Evolutionary conservation across 2,888 invertebrate genomes (phyloP), one percentile per base, ranked within the genome.

Genomic region (Creontiades dilutus): DNA sequence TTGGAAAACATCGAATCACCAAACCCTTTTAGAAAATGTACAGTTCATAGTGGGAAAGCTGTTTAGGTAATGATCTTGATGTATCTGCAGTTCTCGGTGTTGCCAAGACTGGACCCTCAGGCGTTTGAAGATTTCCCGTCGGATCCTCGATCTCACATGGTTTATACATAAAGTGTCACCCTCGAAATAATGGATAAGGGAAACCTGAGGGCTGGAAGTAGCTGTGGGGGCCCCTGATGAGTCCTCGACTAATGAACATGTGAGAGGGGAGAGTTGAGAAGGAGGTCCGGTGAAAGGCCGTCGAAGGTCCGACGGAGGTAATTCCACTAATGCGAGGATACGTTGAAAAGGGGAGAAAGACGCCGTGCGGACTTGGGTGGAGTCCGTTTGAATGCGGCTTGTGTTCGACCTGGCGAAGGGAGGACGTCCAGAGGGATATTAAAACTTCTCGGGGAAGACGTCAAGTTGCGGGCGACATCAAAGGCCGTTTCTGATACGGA

Each of bases 301-400:
- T 46, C 78, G 78, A 16, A 46, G n/a, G n/a, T 19, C 46, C 5
- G 5, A 28, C 27, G 19, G 28, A 37, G 47, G 78, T 78, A 78
- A 78, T 78, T 78, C 78, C 78, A 78, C 78, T 78, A 78, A 78
- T 78, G 78, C 78, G 47, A 37, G 37, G 37, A 37, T 37, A 47
- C 46, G 78, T 78, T 47, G 78, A 47, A 78, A 46, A 46, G 78
- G 78, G 78, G 68, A 78, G n/a, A 7, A 37, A 78, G 78, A 46
- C 37, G 37, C 16, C 2, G 7, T 37, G 7, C 19, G 78, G 78
- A 78, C 78, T 37, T 37, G 9, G 19, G 78, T 13, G 78, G 37
- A 37, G 3, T 37, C 37, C 7, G 37, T 37, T 37, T 37, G 37
- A 37, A 37, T 37, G 37, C 7, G 19, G 68, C 5, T 19, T 68